These are phyloP conservation scores for Maniola jurtina DNA, from an alignment of 1,140 invertebrate species.

Conservation along the genomic window DNA sequence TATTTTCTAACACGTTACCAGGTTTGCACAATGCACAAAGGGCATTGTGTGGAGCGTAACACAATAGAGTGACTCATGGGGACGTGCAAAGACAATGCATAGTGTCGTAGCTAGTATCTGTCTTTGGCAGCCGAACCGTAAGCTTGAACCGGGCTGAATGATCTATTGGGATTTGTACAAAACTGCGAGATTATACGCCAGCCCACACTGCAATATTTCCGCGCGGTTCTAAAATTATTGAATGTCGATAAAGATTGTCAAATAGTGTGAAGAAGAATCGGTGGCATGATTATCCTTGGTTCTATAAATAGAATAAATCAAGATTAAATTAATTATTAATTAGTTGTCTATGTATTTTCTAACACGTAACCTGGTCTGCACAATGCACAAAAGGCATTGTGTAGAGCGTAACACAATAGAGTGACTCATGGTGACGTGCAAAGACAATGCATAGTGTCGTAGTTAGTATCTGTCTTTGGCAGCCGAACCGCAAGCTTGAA, in stretches of 20 bases:
- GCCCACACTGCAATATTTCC: too few species aligned
- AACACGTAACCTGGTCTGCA: constrained; percentile 7
- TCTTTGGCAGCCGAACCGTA: constrained; percentile 1
- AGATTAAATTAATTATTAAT: too few species aligned
- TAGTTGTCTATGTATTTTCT: constrained; percentile 15
- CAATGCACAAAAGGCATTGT: constrained; percentile 12
- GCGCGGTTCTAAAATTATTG: too few species aligned
- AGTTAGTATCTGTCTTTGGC: not conserved
- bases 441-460: not conserved
- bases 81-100: not conserved
- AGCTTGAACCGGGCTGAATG: not conserved
- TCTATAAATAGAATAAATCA: too few species aligned
- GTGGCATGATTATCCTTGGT: too few species aligned
- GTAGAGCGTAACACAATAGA: not conserved
- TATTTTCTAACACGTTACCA: constrained; percentile 13
- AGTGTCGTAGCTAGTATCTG: not conserved
- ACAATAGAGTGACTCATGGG: not conserved
- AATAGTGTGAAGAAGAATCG: too few species aligned
- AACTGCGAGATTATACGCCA: too few species aligned
- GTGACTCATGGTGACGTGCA: not conserved
- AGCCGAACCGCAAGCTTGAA: not conserved
- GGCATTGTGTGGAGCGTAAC: not conserved
- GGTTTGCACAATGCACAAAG: constrained; percentile 10
- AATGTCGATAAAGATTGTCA: too few species aligned
- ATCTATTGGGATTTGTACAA: not conserved